Evolutionary conservation across 2,113 vertebrate genomes (phyloP), one percentile per base, ranked within the genome.

Genomic region (Rhabdomys dilectus): DNA sequence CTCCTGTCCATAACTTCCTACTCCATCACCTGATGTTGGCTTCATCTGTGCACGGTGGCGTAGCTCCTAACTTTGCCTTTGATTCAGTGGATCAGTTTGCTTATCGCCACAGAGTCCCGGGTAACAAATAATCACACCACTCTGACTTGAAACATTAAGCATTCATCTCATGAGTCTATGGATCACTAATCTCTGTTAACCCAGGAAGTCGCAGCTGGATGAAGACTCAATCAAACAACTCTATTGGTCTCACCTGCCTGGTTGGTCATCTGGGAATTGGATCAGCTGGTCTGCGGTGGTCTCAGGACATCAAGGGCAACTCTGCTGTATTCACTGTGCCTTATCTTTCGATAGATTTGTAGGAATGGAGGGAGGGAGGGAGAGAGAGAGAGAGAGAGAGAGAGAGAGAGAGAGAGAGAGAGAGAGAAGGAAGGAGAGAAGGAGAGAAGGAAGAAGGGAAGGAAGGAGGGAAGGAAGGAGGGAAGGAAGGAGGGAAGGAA

Each of bases 91-190:
- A 13, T 42, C 24, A n/a, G 15, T 45, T 85, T 88, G 58, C 36
- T 70, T 77, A 76, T 78, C 31, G 45, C 45, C 89, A 77, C 29
- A 31, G 73, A 70, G 75, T 15, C 8, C 17, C 22, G 10, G 19
- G 73, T 75, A 45, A 86, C 68, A 87, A 93, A 80, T 4, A n/a
- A 31, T 72, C 78, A 48, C 26, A 56, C 31, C 39, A 31, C 42
- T 87, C 36, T 58, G 85, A 72, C 66, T 95, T 82, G 29, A 81
- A 89, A 76, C 81, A n/a, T 22, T n/a, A 85, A 85, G 51, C 10
- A 4, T 90, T 39, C 87, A 45, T 58, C 24, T 87, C 34, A 13
- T 0, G 53, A 72, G 80, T 73, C 88, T 78, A 36, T n/a, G 42
- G n/a, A 7, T 89, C 68, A 45, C 60, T 31, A 29, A 22, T 81